phyloP scores from a whole-genome alignment of 2,888 invertebrate genomes.

The Cantharis rustica region DNA sequence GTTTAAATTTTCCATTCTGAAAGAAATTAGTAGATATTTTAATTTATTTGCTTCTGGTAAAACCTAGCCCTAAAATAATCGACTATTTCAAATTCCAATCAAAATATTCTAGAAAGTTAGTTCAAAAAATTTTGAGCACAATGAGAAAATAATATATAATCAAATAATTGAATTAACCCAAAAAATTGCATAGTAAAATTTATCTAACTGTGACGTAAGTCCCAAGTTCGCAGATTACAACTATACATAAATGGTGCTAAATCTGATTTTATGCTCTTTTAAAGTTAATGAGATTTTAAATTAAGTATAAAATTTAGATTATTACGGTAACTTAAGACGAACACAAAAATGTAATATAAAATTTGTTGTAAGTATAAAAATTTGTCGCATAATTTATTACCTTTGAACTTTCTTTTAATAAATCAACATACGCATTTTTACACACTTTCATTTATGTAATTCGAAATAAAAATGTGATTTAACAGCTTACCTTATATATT shows the following conservation, averaged over 20 bases:
- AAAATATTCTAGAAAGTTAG: too few relatives aligned
- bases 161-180: too few relatives aligned
- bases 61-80: too few relatives aligned
- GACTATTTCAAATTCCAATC: too few relatives aligned
- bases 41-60: too few relatives aligned
- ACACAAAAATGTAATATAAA: neutral
- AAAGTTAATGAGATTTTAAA: neutral
- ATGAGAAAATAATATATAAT: too few relatives aligned
- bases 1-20: too few relatives aligned
- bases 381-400: neutral
- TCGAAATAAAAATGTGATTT: neutral
- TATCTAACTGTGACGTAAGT: too few relatives aligned
- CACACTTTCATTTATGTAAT: neutral
- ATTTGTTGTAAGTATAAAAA: neutral
- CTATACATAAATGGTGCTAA: neutral
- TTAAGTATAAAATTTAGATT: neutral
- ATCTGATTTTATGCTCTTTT: neutral
- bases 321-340: neutral
- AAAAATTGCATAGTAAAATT: too few relatives aligned
- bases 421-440: neutral
- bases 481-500: neutral
- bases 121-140: too few relatives aligned
- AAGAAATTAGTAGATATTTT: too few relatives aligned
- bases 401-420: neutral
- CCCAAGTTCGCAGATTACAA: too few relatives aligned